Evolutionary conservation across 2,888 invertebrate genomes (phyloP).

Genomic region (Argyresthia albistria): DNA sequence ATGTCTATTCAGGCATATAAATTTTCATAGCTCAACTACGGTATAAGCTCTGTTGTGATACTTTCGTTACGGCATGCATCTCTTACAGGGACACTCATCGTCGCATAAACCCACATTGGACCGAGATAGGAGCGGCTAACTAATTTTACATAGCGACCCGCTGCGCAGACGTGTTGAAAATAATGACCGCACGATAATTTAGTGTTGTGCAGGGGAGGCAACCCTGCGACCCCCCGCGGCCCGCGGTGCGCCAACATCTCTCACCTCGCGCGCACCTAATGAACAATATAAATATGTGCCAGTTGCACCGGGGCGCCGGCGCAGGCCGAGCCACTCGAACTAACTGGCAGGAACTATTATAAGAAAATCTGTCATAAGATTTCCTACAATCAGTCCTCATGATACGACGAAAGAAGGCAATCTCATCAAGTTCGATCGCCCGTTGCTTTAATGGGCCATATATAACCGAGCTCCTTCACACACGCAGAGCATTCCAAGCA

Average conservation of each 20-base stretch:
- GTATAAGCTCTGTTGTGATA: background rate
- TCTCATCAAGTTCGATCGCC: no score
- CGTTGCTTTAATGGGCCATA: no score
- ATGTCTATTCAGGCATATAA: background rate
- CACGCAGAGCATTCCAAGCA: no score
- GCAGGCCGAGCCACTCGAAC: constrained; percentile 1
- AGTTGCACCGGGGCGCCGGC: constrained; percentile 24
- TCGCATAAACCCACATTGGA: background rate
- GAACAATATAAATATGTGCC: constrained; percentile 66
- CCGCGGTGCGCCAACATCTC: constrained; percentile 59
- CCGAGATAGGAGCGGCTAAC: background rate
- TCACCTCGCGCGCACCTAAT: constrained; percentile 54
- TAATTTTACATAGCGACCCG: constrained; percentile 2
- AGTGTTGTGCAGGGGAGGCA: constrained; percentile 16
- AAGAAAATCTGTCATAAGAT: background rate
- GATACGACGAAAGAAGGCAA: no score
- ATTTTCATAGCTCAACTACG: background rate
- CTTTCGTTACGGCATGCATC: no score
- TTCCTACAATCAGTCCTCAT: background rate
- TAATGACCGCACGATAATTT: constrained; percentile 3
- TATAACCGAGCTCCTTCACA: no score
- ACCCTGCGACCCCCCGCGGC: constrained; percentile 49
- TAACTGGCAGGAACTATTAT: background rate
- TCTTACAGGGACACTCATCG: no score
- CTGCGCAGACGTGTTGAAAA: constrained; percentile 5